Conservation (phyloP, 2,888 invertebrate species). For the Dyspetes luteomarginatus region DNA sequence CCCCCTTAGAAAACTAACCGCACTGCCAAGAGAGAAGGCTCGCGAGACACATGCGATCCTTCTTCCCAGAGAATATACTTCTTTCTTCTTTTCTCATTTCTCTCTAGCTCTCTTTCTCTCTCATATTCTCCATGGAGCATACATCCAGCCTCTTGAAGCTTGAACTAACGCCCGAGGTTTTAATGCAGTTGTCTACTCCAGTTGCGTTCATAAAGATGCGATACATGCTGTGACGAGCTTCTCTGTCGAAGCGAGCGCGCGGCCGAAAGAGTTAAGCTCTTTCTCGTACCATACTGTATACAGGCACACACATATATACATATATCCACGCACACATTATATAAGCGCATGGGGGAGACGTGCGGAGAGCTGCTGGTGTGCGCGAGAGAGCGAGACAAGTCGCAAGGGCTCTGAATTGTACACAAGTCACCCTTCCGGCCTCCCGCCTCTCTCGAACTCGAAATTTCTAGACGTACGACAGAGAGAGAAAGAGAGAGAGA, state of each 20-base stretch:
- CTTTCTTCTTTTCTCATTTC: slow-evolving; percentile 29
- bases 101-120: slow-evolving; percentile 40
- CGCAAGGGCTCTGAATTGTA: slow-evolving; percentile 63
- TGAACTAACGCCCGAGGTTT: slow-evolving; percentile 83
- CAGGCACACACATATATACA: slow-evolving; percentile 17
- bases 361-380: slow-evolving; percentile 33
- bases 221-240: slow-evolving; percentile 73
- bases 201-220: slow-evolving; percentile 82
- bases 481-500: slow-evolving; percentile 30
- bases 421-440: slow-evolving; percentile 58
- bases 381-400: slow-evolving; percentile 67
- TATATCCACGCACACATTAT: not conserved
- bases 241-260: slow-evolving; percentile 74
- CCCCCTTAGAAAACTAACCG: slow-evolving; percentile 29
- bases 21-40: slow-evolving; percentile 36
- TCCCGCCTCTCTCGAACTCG: slow-evolving; percentile 15
- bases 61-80: slow-evolving; percentile 30
- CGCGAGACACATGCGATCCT: slow-evolving; percentile 39
- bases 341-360: too few species aligned
- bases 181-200: slow-evolving; percentile 83
- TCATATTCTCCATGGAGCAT: slow-evolving; percentile 47
- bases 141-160: slow-evolving; percentile 76
- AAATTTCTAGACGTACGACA: slow-evolving; percentile 30
- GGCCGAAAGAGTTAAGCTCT: slow-evolving; percentile 73
- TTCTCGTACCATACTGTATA: slow-evolving; percentile 29